Percentiles rank a stretch among this genome's conserved stretches.
Conservation (phyloP, 1,140 invertebrate species). For the Bemisia tabaci region DNA sequence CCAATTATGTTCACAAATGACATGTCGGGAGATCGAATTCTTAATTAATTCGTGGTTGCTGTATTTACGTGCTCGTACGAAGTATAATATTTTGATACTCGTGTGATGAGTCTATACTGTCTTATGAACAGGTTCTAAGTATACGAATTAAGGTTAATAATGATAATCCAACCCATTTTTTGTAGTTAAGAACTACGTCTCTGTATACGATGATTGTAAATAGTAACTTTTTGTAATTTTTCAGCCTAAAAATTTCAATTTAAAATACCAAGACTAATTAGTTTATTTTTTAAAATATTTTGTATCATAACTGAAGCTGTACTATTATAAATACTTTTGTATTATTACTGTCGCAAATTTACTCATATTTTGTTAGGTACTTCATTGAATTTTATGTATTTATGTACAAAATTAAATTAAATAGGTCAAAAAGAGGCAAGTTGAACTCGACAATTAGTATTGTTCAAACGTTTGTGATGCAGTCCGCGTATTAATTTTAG, state of each 20-base stretch:
- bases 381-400: background rate
- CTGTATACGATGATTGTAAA: background rate
- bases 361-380: background rate
- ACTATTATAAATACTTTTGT: background rate
- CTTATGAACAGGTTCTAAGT: too few species aligned
- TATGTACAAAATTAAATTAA: background rate
- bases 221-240: background rate
- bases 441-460: too few species aligned
- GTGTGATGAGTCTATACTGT: too few species aligned
- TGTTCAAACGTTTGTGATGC: too few species aligned
- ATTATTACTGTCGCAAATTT: background rate
- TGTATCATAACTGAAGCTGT: background rate
- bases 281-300: slow-evolving; percentile 1
- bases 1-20: too few species aligned
- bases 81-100: too few species aligned
- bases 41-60: too few species aligned
- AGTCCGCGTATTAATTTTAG: too few species aligned
- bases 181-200: background rate
- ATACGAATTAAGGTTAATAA: background rate
- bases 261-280: background rate
- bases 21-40: too few species aligned
- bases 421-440: background rate
- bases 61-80: too few species aligned
- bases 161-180: background rate
- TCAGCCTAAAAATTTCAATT: background rate